Evolutionary conservation across 2,113 vertebrate genomes (phyloP).

Genomic region (Brachyhypopomus gauderio): DNA sequence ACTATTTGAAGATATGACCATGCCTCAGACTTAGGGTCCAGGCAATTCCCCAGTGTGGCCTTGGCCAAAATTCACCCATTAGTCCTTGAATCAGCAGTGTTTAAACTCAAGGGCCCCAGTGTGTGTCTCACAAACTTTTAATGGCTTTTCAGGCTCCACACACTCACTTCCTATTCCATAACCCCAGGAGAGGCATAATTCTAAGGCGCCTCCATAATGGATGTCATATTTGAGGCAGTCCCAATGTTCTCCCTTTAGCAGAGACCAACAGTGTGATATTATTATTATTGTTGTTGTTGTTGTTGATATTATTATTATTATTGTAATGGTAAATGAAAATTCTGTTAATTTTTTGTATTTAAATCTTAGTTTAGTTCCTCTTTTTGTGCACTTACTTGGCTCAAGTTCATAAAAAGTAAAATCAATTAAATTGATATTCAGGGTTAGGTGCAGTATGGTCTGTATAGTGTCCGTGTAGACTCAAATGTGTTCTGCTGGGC

Average conservation of each 20-base stretch:
- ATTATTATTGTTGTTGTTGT: too few relatives aligned
- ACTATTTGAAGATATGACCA: too few relatives aligned
- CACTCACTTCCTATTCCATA: not conserved
- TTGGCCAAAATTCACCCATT: too few relatives aligned
- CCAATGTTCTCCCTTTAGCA: not conserved
- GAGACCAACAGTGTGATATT: not conserved
- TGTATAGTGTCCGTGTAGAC: not conserved
- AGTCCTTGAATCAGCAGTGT: not conserved
- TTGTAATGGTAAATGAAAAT: too few relatives aligned
- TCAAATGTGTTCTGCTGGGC: not conserved
- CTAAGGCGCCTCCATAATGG: conserved; percentile 42
- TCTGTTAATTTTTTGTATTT: too few relatives aligned
- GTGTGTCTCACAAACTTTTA: not conserved
- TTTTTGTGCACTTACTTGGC: too few relatives aligned
- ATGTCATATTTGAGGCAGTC: conserved; percentile 18
- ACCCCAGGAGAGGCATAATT: conserved; percentile 30
- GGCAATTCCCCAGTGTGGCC: not conserved
- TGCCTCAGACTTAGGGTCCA: too few relatives aligned
- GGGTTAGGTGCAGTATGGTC: not conserved
- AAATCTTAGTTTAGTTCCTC: too few relatives aligned
- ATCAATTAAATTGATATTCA: not conserved
- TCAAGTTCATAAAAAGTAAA: too few relatives aligned
- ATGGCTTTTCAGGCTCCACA: not conserved
- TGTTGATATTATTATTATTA: too few relatives aligned
- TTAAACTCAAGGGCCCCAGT: not conserved